Evolutionary conservation across 2,888 invertebrate species (phyloP).

Genomic region (Neuroscelio doddi): DNA sequence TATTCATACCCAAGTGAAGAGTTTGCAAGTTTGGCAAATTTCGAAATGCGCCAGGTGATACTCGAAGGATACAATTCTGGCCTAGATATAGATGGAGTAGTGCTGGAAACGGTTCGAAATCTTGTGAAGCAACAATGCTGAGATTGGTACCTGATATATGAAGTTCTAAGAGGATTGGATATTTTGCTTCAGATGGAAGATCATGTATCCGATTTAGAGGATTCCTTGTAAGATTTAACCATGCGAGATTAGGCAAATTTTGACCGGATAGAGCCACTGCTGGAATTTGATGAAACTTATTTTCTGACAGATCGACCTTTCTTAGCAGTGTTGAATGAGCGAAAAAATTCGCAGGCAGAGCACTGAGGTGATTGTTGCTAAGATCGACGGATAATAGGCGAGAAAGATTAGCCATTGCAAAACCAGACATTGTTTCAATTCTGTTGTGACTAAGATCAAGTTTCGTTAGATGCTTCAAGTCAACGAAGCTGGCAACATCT

Average conservation of each 20-base stretch:
- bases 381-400: slow-evolving; percentile 84
- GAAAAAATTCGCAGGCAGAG: slow-evolving; percentile 87
- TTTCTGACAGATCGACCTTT: slow-evolving; percentile 84
- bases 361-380: slow-evolving; percentile 82
- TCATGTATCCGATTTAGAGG: slow-evolving; percentile 84
- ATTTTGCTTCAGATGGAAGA: slow-evolving; percentile 80
- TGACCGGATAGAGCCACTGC: slow-evolving; percentile 83
- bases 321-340: slow-evolving; percentile 81
- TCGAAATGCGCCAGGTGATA: slow-evolving; percentile 90
- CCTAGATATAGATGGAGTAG: slow-evolving; percentile 82
- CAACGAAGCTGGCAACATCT: slow-evolving; percentile 85
- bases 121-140: slow-evolving; percentile 87
- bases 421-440: slow-evolving; percentile 85
- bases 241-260: slow-evolving; percentile 81
- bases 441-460: slow-evolving; percentile 84
- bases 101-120: slow-evolving; percentile 88
- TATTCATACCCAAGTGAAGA: slow-evolving; percentile 89
- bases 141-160: slow-evolving; percentile 87
- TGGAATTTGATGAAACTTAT: slow-evolving; percentile 86
- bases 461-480: slow-evolving; percentile 82
- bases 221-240: slow-evolving; percentile 89
- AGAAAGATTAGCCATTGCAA: slow-evolving; percentile 85
- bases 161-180: slow-evolving; percentile 84
- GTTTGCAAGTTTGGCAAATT: slow-evolving; percentile 84
- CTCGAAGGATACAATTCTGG: slow-evolving; percentile 82